These are phyloP conservation scores for Griposia aprilina DNA, from an alignment of 2,888 invertebrate species.

Conservation along the genomic window DNA sequence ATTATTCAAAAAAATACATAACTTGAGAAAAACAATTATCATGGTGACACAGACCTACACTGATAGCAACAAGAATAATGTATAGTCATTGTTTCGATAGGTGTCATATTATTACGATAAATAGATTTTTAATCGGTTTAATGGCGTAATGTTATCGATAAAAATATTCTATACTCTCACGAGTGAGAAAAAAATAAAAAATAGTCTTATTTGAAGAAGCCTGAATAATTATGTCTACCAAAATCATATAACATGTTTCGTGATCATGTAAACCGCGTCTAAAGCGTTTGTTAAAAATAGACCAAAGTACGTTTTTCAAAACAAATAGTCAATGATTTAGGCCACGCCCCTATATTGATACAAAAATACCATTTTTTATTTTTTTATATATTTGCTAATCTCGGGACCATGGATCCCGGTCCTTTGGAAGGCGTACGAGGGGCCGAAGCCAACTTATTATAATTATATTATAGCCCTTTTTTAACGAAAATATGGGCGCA, in stretches of 20 bases:
- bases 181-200: too few relatives aligned
- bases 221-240: background rate
- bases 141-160: background rate
- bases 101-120: background rate
- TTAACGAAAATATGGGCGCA: background rate
- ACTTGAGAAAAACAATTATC: background rate
- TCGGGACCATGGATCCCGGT: too few relatives aligned
- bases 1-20: background rate
- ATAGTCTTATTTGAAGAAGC: too few relatives aligned
- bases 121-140: background rate
- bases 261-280: too few relatives aligned
- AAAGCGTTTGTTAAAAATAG: background rate
- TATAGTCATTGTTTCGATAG: constrained; percentile 13
- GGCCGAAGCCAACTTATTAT: too few relatives aligned
- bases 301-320: background rate
- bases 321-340: background rate
- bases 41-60: constrained; percentile 7
- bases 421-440: too few relatives aligned
- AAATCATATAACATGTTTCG: too few relatives aligned
- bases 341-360: too few relatives aligned
- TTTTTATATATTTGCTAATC: too few relatives aligned
- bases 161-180: too few relatives aligned
- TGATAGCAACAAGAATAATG: constrained; percentile 6
- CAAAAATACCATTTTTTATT: too few relatives aligned
- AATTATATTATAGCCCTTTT: background rate